Conservation (phyloP, 2,113 vertebrate genomes). For the Synodontis membranacea region DNA sequence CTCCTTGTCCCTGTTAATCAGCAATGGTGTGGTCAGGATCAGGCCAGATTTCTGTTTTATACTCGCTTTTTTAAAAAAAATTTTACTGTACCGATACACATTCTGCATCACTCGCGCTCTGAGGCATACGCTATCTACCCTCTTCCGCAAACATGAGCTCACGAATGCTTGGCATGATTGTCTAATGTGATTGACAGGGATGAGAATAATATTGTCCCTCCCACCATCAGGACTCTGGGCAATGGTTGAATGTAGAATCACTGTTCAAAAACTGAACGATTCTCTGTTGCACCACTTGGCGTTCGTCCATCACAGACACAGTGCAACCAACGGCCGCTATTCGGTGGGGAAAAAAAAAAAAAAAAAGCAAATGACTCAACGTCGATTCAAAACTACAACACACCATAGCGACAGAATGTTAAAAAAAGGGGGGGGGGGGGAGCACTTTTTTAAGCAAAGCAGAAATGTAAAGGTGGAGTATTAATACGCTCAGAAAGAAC, state of each 20-base stretch:
- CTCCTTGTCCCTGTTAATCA: constrained; percentile 66
- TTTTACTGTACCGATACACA: background rate
- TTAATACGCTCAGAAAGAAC: background rate
- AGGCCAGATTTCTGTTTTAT: constrained; percentile 58
- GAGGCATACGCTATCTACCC: background rate
- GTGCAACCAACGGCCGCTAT: background rate
- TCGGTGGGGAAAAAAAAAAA: background rate
- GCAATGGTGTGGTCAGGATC: constrained; percentile 58
- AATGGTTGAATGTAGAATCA: background rate
- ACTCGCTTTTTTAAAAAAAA: too few relatives aligned
- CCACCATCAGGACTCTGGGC: background rate
- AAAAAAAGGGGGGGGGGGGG: too few relatives aligned
- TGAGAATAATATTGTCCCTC: background rate
- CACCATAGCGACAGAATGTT: background rate
- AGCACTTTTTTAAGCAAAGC: background rate
- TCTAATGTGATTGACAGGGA: background rate
- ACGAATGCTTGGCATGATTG: background rate
- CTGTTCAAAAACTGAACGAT: background rate
- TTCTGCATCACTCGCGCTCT: background rate
- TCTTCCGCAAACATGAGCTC: background rate
- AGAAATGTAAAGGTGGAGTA: background rate
- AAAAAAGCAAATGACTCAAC: background rate
- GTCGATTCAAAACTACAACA: background rate
- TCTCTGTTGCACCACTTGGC: background rate
- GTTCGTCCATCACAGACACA: background rate